Percentiles rank a stretch among this genome's conserved stretches.
phyloP scores from a whole-genome alignment of 2,113 vertebrate genomes.

The Empidonax alnorum region DNA sequence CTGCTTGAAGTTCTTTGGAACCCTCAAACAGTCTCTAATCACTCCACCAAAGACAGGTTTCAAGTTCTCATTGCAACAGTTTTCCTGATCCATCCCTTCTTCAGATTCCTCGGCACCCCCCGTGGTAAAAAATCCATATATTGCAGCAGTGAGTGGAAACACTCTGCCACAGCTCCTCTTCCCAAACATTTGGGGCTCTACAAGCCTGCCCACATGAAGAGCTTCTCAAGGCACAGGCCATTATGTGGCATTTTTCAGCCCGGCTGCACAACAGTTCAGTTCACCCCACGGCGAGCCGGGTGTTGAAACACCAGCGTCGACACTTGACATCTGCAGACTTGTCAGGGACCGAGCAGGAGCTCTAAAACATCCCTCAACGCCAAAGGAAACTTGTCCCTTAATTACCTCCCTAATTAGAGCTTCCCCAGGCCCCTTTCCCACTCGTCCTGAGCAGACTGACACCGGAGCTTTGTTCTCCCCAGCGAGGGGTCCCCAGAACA shows the following conservation, averaged over 20 bases:
- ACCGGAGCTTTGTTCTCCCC: not conserved
- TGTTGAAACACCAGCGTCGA: not conserved
- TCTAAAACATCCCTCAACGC: not conserved
- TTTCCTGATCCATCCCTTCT: not conserved
- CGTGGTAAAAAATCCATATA: accelerated
- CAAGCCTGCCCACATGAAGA: not conserved
- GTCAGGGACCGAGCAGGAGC: not conserved
- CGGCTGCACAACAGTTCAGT: not conserved
- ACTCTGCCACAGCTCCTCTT: not conserved
- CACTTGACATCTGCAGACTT: not conserved
- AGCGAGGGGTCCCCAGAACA: not conserved
- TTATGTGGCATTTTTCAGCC: not conserved
- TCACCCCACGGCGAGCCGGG: not conserved
- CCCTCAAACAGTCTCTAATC: not conserved
- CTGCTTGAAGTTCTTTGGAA: not conserved
- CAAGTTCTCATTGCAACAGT: not conserved
- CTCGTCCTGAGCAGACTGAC: not conserved
- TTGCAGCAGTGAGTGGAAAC: not conserved
- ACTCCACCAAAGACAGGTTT: not conserved
- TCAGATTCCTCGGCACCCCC: not conserved
- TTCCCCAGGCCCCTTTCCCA: not conserved
- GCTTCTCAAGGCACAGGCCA: not conserved
- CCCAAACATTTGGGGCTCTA: not conserved
- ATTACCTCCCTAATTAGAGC: conserved; percentile 56
- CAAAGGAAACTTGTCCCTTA: not conserved